Evolutionary conservation across 2,797 vertebrate genomes (phyloP).

Genomic region (Sarcoramphus papa): DNA sequence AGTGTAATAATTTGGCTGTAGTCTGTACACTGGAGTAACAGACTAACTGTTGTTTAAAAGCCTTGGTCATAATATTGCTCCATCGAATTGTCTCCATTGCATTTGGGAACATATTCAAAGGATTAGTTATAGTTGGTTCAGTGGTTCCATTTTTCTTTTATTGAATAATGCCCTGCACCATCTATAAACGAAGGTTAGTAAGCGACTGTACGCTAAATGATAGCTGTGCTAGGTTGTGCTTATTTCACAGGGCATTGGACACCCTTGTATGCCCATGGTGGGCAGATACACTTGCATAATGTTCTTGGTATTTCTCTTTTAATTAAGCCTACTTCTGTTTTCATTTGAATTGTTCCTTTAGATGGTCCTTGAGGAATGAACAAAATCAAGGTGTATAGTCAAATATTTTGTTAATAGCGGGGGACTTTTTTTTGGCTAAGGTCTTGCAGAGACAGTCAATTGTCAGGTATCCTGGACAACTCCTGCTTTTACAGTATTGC

Average conservation of each 20-base stretch:
- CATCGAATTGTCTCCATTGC: neutral
- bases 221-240: neutral
- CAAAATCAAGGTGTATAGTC: neutral
- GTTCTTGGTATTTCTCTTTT: neutral
- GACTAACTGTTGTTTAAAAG: neutral
- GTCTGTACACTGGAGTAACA: neutral
- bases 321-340: neutral
- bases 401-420: neutral
- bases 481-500: neutral
- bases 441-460: neutral
- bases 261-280: neutral
- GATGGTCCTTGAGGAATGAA: neutral
- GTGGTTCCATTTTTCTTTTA: neutral
- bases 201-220: neutral
- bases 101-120: neutral
- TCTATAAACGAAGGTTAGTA: neutral
- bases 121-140: neutral
- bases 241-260: neutral
- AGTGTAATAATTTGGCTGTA: neutral
- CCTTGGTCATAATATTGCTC: neutral
- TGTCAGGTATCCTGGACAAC: neutral
- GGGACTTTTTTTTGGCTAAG: rapidly evolving
- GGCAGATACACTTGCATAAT: neutral
- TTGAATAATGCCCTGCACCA: neutral
- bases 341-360: neutral